These are phyloP conservation scores for Yponomeuta plumbellus DNA, from an alignment of 2,888 invertebrate species.

Conservation along the genomic window DNA sequence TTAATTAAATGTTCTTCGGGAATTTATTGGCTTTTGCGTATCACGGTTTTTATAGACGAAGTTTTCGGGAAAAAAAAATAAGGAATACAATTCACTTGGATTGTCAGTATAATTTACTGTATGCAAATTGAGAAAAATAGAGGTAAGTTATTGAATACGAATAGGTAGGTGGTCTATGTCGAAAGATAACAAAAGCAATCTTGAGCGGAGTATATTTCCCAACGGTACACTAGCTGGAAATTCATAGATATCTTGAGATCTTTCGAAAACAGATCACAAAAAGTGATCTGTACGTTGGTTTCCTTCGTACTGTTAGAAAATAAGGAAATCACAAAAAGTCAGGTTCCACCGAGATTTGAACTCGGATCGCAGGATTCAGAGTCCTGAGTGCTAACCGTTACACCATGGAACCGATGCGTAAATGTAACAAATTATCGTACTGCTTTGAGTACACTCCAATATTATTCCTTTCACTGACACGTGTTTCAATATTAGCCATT, in stretches of 20 bases:
- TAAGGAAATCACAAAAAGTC: constrained; percentile 30
- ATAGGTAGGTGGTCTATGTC: neutral
- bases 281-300: neutral
- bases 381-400: constrained; percentile 90
- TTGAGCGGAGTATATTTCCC: neutral
- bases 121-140: neutral
- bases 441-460: neutral
- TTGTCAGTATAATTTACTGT: neutral
- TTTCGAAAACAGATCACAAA: constrained; percentile 3
- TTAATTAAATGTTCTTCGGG: constrained; percentile 11
- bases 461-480: neutral
- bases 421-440: neutral
- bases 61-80: neutral
- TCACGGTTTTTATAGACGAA: neutral
- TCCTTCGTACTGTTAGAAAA: neutral
- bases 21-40: constrained; percentile 10
- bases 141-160: too few relatives aligned
- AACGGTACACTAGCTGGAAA: neutral
- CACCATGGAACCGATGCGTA: constrained; percentile 80
- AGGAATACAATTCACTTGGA: neutral
- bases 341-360: constrained; percentile 89
- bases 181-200: neutral
- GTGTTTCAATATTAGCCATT: too few relatives aligned
- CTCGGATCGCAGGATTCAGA: constrained; percentile 90
- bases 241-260: neutral